Base-by-base conservation (phyloP, 2,888 invertebrate genomes). In the Andrena chrysosceles region DNA sequence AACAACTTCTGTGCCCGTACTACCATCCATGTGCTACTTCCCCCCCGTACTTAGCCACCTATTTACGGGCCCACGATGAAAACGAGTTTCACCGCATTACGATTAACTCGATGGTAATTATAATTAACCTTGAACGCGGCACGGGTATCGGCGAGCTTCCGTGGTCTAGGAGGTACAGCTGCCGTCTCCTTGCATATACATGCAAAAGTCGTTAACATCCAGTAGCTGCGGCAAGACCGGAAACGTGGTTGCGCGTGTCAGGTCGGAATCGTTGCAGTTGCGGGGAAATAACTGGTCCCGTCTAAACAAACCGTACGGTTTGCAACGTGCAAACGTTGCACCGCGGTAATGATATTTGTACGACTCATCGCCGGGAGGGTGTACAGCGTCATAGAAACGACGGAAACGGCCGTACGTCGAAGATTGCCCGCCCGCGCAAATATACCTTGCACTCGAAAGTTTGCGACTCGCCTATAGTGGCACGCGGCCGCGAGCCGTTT, bases 21-120 rank as follows among this genome's bases (percentile, higher is more conserved):
- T 75, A 68, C 81, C 68, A 54, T 80, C 77, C 81, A 79, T 68
- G 81, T 74, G n/a, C 49, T 13, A 42, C 42, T 48, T 72, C 72
- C 66, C 76, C 67, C 66, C 64, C 52, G 42, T 63, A 10, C 49
- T 72, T 68, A 77, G 20, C 79, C 54, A 54, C 73, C 83, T 81
- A 81, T 89, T 86, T 82, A 83, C 75, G 79, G 85, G 48, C 59
- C 59, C 59, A 69, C 81, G 79, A 79, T 82, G 81, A n/a, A 68
- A 82, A 86, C 85, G 76, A 70, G 87, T 87, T 84, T 81, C 72
- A 31, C 85, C 52, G 73, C 77, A 73, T 85, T 83, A 81, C 86
- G 85, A 89, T 89, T 86, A 90, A 87, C 88, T 81, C 78, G 83
- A 74, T 81, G 70, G 80, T 83, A 88, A 90, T 89, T 89, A 89